Evolutionary conservation across 2,797 vertebrate genomes (phyloP), one percentile per base, ranked within the genome.

Genomic region (Melanotaenia nigrans): DNA sequence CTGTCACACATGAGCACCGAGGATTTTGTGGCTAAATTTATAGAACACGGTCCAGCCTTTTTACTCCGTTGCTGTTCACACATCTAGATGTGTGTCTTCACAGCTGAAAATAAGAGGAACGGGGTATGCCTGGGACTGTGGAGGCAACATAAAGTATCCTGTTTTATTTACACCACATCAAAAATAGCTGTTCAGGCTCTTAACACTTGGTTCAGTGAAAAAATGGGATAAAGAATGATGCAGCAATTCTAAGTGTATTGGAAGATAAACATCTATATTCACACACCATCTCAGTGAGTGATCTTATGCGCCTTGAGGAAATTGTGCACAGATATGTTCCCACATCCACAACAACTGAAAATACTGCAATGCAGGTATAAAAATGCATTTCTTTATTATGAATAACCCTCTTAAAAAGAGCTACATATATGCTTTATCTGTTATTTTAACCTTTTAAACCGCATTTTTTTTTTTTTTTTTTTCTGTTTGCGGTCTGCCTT

Each of bases 1-100:
- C 53, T 54, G 24, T 33, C 8, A 35, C 16, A 35, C 30, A 49
- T 36, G 22, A 11, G 25, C 53, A n/a, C 51, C 3, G 0, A 42
- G 5, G 36, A 32, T 4, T 16, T 56, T 30, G 25, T n/a, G 22
- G 11, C 40, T 35, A 65, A 30, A 8, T 2, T 55, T 35, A 1
- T 22, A 13, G 14, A 49, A 40, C 16, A 60, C 24, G 25, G 32
- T 49, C 9, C 65, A 59, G 5, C 6, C 20, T 13, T 69, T 24
- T 40, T 47, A 13, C 30, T 12, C 16, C 20, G 56, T 33, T 58
- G n/a, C 55, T 58, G 65, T 20, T 67, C 54, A 47, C 65, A 33
- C 11, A 30, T 33, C 33, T 3, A 24, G 62, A 65, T 14, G 36
- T 24, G 13, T 14, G n/a, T 30, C 47, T 28, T 58, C n/a, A 47